Evolutionary conservation across 1,140 invertebrate genomes (phyloP).

Genomic region (Eumeta japonica): DNA sequence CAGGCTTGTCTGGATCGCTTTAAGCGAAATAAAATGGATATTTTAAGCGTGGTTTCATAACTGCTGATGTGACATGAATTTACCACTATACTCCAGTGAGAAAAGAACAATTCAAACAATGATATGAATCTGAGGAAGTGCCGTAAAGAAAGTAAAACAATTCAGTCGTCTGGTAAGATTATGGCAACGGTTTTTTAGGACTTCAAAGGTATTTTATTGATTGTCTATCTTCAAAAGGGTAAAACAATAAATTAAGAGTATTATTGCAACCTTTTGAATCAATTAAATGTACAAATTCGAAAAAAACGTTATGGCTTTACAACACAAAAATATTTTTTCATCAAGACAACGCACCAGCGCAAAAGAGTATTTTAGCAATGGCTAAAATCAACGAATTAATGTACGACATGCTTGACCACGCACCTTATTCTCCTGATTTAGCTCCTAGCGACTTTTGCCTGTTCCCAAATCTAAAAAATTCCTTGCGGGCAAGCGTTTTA

Average conservation of each 20-base stretch:
- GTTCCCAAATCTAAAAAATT: conserved; percentile 2
- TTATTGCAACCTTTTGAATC: too few relatives aligned
- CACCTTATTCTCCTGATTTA: conserved; percentile 4
- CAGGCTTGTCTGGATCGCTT: conserved; percentile 7
- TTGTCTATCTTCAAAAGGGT: too few relatives aligned
- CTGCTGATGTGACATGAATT: conserved; percentile 5
- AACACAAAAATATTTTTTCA: conserved; percentile 12
- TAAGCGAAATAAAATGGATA: conserved; percentile 16
- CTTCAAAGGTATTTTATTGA: too few relatives aligned
- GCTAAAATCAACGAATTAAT: conserved; percentile 25
- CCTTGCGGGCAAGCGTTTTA: too few relatives aligned
- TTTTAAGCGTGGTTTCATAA: conserved; percentile 20
- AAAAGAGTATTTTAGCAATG: conserved; percentile 18
- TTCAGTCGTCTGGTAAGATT: too few relatives aligned
- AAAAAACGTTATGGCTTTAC: too few relatives aligned
- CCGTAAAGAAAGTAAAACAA: too few relatives aligned
- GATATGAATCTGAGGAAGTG: too few relatives aligned
- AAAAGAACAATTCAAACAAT: too few relatives aligned
- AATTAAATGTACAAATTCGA: too few relatives aligned
- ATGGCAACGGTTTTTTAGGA: too few relatives aligned
- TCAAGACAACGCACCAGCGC: conserved; percentile 26
- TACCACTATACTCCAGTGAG: conserved; percentile 16
- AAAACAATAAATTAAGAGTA: too few relatives aligned
- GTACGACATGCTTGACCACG: conserved; percentile 19
- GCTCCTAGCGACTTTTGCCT: conserved; percentile 1